These are phyloP conservation scores for Lycia hirtaria DNA, from an alignment of 2,888 invertebrate genomes.

Conservation along the genomic window DNA sequence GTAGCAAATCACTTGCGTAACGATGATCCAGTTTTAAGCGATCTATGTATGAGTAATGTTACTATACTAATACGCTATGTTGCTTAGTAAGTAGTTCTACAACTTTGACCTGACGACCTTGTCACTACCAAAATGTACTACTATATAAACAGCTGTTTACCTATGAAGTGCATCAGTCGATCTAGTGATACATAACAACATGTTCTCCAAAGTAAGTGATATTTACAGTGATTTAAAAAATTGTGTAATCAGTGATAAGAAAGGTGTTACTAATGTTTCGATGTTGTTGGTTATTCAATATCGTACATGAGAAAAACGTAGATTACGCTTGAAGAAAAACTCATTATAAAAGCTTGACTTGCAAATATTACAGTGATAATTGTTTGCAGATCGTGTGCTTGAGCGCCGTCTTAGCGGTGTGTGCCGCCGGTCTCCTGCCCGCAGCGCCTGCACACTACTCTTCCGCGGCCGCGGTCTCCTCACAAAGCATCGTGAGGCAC, in stretches of 20 bases:
- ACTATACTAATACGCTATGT: constrained; percentile 6
- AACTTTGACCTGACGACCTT: constrained; percentile 66
- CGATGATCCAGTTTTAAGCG: constrained; percentile 10
- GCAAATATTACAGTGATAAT: constrained; percentile 15
- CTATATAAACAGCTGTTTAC: constrained; percentile 63
- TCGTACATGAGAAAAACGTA: not conserved
- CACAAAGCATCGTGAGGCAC: constrained; percentile 66
- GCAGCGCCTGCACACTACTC: constrained; percentile 72
- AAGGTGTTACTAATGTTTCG: not conserved
- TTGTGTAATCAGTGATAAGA: constrained; percentile 3
- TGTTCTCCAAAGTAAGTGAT: constrained; percentile 75
- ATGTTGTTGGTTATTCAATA: not conserved
- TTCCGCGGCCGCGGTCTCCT: constrained; percentile 70
- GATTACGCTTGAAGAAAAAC: not conserved
- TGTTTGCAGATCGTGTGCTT: constrained; percentile 63
- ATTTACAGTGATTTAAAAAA: not conserved
- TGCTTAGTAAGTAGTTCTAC: constrained; percentile 30
- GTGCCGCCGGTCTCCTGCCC: constrained; percentile 68
- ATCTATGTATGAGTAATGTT: constrained; percentile 9
- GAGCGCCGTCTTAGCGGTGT: constrained; percentile 72
- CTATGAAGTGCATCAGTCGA: constrained; percentile 62
- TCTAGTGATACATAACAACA: constrained; percentile 57
- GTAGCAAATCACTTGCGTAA: constrained; percentile 9
- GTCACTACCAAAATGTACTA: constrained; percentile 57
- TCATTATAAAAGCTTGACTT: not conserved